Evolutionary conservation across 35 echinoderm and acorn worm species (phyloP), one percentile per base, ranked within the genome.

Genomic region (Acanthaster planci): DNA sequence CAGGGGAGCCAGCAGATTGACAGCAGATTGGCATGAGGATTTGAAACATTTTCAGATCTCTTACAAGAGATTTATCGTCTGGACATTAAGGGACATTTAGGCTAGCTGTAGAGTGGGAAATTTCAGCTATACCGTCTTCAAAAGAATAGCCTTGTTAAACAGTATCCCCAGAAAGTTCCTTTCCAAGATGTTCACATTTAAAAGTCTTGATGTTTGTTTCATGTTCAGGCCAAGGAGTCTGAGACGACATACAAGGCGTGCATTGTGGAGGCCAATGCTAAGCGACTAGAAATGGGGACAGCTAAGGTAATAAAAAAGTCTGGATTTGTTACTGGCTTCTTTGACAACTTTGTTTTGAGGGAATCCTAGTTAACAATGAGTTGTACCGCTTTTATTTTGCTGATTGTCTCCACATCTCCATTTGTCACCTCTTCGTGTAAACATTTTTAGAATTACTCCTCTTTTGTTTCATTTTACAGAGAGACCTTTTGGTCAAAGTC

Each of bases 201-300:
- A 72, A 16, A 18, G 64, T 72, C 30, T 23, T 36, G 64, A n/a
- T n/a, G n/a, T n/a, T 72, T 16, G 15, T 88, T 84, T 10, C 21
- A 0, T 59, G 68, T 34, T 8, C 58, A 97, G 94, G 84, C 90
- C 27, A 85, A 99, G 78, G 96, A 99, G 84, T 92, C 96, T 77
- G 92, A 99, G 54, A 94, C 96, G 8, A 93, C 92, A 10, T 94
- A 99, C 83, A 93, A 94, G 89, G 92, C 92, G 42, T 94, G 91
- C 54, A 72, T 99, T 52, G 87, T 86, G 30, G 96, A 99, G 57
- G 92, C 96, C 26, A 99, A 99, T 59, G 50, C 78, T 27, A 99
- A 99, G 67, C 92, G 93, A 55, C 88, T 86, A 37, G 96, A 99
- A 47, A 80, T 99, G 77, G 53, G 85, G 4, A 81, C 88, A 53